Evolutionary conservation across 2,888 invertebrate species (phyloP).

Genomic region (Iselma pallidipennis): DNA sequence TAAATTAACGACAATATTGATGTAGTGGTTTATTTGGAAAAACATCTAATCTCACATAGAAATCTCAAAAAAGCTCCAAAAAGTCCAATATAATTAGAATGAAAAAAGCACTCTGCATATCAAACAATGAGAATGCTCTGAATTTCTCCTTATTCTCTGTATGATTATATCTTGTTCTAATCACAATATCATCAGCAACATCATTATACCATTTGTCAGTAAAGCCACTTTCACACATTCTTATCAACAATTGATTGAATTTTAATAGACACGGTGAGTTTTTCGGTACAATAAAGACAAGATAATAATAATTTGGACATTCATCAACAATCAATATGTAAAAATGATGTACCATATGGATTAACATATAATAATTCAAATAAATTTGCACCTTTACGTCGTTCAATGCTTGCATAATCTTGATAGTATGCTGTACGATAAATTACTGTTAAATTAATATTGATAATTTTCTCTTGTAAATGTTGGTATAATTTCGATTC

Average conservation of each 20-base stretch:
- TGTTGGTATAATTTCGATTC: conserved; percentile 31
- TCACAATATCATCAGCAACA: background rate
- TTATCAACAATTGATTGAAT: background rate
- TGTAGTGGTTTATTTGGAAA: background rate
- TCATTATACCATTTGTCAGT: background rate
- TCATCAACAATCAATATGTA: background rate
- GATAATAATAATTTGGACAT: background rate
- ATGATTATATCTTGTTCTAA: background rate
- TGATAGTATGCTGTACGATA: background rate
- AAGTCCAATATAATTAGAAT: background rate
- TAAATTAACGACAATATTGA: too few species aligned
- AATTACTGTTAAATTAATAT: background rate
- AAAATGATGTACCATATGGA: background rate
- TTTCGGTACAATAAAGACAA: background rate
- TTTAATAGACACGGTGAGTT: background rate
- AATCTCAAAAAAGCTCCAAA: background rate
- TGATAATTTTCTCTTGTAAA: conserved; percentile 33
- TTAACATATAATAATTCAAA: background rate
- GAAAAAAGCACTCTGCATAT: background rate
- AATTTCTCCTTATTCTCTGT: background rate
- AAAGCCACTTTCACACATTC: background rate
- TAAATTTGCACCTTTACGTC: background rate
- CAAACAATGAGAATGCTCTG: background rate
- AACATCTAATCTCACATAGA: background rate
- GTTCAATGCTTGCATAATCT: background rate